Conservation (phyloP, 2,797 vertebrate species). For the Bradypodion pumilum region DNA sequence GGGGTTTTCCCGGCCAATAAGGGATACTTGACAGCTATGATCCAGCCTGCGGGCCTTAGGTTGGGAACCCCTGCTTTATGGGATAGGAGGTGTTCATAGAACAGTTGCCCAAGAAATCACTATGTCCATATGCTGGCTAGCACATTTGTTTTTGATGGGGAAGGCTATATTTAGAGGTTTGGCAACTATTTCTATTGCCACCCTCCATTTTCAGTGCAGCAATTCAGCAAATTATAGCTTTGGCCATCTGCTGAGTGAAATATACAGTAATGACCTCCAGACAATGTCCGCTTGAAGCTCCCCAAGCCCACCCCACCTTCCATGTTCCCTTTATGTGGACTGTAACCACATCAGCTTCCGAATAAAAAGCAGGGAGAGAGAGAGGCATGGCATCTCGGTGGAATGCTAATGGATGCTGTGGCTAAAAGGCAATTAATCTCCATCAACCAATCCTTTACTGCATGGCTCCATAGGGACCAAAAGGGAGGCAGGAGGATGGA, state of each 20-base stretch:
- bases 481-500: neutral
- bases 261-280: neutral
- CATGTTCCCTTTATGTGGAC: too few species aligned
- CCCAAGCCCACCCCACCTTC: neutral
- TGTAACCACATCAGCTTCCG: neutral
- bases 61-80: too few species aligned
- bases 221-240: neutral
- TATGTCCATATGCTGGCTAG: neutral
- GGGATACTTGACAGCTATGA: too few species aligned
- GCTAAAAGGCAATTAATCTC: constrained; percentile 28
- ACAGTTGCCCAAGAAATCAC: too few species aligned
- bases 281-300: neutral
- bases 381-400: neutral
- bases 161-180: neutral
- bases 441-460: constrained; percentile 1
- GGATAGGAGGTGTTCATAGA: too few species aligned
- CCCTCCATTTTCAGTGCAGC: too few species aligned
- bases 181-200: too few species aligned
- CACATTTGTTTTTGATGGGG: neutral
- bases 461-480: neutral
- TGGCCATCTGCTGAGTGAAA: too few species aligned
- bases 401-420: neutral
- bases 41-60: too few species aligned
- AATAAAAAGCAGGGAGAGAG: neutral
- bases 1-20: too few species aligned